Base-by-base conservation (phyloP, 2,113 vertebrate species). In the Burhinus bistriatus region DNA sequence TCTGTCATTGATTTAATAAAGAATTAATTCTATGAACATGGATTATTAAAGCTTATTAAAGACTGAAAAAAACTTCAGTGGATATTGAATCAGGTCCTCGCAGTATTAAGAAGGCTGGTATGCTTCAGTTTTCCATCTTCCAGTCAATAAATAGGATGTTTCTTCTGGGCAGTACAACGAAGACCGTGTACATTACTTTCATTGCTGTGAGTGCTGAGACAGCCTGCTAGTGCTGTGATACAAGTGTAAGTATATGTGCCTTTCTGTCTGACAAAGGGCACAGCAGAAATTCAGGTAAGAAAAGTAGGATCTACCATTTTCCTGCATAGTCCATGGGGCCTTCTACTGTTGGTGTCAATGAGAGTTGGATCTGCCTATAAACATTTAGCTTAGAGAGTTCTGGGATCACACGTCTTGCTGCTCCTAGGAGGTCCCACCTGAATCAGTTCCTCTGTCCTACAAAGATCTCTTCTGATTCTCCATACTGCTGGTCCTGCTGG, bases 1-100 rank as follows among this genome's bases (percentile, higher is more conserved):
- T 91, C 52, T 94, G 61, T 92, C 45, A 87, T 61, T 87, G 62
- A 89, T 83, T 96, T 94, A 87, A 81, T 75, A 84, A 95, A 84
- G 80, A 75, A 82, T 12, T 87, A 95, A 92, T 91, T 93, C 47
- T 78, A 71, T 87, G 57, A 86, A 79, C 36, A 34, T 52, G 17
- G 44, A 57, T 94, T 89, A 75, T 77, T 96, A 87, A 79, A 78
- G 49, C n/a, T 95, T 55, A 76, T 78, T 92, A 70, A 92, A 87
- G n/a, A 44, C 30, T 11, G 32, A 61, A 72, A 59, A 76, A 83
- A 66, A 9, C 17, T 82, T 72, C 66, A 79, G 15, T 87, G 61
- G 44, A 29, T 71, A 79, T 79, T 68, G 26, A 93, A 44, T 72
- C 12, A 49, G 23, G 49, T 65, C 22, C 8, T 82, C 75, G 40